Conservation (phyloP, 1,140 invertebrate genomes). For the Apis laboriosa region DNA sequence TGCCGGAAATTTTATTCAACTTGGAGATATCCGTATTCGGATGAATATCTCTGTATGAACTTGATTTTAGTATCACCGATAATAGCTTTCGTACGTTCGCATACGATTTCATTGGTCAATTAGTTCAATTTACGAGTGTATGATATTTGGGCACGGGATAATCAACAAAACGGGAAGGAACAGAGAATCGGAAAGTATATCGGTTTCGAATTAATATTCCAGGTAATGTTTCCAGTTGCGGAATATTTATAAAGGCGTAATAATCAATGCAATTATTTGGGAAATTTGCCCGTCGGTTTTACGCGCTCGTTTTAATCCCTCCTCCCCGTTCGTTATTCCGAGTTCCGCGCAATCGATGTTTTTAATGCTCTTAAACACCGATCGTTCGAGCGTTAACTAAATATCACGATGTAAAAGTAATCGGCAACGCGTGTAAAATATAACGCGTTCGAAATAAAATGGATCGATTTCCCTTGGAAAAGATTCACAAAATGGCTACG, state of each 20-base stretch:
- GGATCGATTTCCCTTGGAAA: no score
- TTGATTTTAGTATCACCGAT: neutral
- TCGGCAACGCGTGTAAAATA: neutral
- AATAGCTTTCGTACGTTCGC: neutral
- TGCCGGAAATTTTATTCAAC: no score
- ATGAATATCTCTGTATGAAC: neutral
- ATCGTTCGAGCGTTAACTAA: neutral
- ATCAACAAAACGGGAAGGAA: neutral
- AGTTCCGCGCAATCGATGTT: neutral
- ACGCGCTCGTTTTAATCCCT: neutral
- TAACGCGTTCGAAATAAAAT: neutral
- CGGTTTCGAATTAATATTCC: constrained; percentile 4
- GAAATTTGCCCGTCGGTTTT: neutral
- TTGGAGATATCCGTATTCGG: neutral
- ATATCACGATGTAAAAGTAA: neutral
- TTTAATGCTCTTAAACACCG: neutral
- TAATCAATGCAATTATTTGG: constrained; percentile 26
- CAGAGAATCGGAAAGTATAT: neutral
- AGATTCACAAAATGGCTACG: no score
- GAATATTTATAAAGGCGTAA: neutral
- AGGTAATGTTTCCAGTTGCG: neutral
- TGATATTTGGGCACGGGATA: neutral
- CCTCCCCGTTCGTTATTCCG: neutral
- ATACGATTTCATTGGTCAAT: neutral
- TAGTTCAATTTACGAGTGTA: neutral